Base-by-base conservation (phyloP, 2,888 invertebrate genomes). In the Cephus nigrinus region DNA sequence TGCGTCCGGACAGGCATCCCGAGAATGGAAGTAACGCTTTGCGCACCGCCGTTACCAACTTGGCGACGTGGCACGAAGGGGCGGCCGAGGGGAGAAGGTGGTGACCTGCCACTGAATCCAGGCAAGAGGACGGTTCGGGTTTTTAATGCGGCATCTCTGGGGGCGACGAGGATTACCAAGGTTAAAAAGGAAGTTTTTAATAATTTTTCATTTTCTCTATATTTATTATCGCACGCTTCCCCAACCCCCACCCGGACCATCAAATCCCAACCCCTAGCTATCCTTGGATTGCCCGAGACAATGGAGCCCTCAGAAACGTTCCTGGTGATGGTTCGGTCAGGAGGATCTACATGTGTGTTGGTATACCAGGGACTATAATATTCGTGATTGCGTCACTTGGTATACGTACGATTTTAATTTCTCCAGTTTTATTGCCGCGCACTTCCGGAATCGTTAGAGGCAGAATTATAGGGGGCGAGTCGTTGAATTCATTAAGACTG, bases 131-230 rank as follows among this genome's bases (percentile, higher is more conserved):
- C 78, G 81, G 79, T 82, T 86, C 86, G 84, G 87, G 86, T 88
- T 91, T 91, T 91, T 91, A 91, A 91, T 91, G 91, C 90, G 90
- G 88, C 90, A 88, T 90, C 91, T 91, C 91, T 90, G 88, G 90
- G 88, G 88, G 89, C 90, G 87, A 86, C 89, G 87, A 89, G 91
- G 90, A 91, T 91, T 91, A 91, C 90, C 88, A 88, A 88, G 90
- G 90, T 88, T 90, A 91, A 91, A 91, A 91, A 91, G 91, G 90
- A 91, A 91, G 91, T 91, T 91, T 91, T 91, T 91, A 90, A 91
- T 91, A 91, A 91, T 91, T 91, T 91, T 91, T 91, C 91, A 91
- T 91, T 91, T 91, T 91, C 91, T 90, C 91, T 90, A 90, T 91
- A 91, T 91, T 91, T 91, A 91, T 91, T 91, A 91, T 91, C 90